These are phyloP conservation scores for Dendrolimus pini DNA, from an alignment of 2,888 invertebrate genomes.

Conservation along the genomic window DNA sequence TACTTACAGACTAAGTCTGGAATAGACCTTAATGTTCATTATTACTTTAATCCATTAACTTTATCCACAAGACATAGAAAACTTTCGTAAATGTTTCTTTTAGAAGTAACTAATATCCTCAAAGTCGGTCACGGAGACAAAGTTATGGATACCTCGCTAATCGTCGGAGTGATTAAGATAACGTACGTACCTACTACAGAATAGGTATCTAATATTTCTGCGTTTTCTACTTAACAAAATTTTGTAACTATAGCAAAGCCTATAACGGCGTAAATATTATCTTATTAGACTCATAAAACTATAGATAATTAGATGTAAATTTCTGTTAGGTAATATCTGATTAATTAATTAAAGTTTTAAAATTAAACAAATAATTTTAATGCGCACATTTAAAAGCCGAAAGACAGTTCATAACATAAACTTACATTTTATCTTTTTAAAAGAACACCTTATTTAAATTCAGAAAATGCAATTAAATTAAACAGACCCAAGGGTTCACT, in stretches of 20 bases:
- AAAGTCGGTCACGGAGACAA: slow-evolving; percentile 11
- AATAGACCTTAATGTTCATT: too few relatives aligned
- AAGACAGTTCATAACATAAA: not conserved
- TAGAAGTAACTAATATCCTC: slow-evolving; percentile 1
- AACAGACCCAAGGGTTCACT: slow-evolving; percentile 27
- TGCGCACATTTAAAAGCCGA: too few relatives aligned
- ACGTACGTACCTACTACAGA: not conserved
- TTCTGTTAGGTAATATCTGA: too few relatives aligned
- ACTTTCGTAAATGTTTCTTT: not conserved
- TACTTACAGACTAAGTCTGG: too few relatives aligned
- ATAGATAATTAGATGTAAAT: too few relatives aligned
- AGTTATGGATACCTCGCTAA: slow-evolving; percentile 12
- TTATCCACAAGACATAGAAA: not conserved
- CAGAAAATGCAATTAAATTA: slow-evolving; percentile 42
- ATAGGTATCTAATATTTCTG: not conserved
- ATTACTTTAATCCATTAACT: not conserved
- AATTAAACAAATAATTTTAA: too few relatives aligned
- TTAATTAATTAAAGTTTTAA: too few relatives aligned
- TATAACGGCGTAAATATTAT: too few relatives aligned
- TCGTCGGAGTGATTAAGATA: slow-evolving; percentile 2
- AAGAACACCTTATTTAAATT: slow-evolving; percentile 36
- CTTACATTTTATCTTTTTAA: not conserved
- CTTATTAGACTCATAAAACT: too few relatives aligned
- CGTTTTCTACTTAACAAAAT: too few relatives aligned
- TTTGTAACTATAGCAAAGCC: too few relatives aligned